Conservation (phyloP, 2,113 vertebrate species). For the Sceloporus undulatus region DNA sequence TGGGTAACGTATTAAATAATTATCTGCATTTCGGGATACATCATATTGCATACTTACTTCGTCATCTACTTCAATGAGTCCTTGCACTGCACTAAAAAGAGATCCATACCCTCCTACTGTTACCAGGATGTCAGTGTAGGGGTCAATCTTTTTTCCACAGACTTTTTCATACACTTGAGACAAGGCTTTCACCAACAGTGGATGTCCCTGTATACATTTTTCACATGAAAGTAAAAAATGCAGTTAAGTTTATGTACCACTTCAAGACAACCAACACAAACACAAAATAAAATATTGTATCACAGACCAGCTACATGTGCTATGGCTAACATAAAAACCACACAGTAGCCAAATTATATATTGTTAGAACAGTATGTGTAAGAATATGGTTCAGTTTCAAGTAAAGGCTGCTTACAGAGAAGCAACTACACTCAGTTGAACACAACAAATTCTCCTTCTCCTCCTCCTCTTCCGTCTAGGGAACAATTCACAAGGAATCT, state of each 20-base stretch:
- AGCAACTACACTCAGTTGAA: not conserved
- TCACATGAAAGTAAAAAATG: slow-evolving; percentile 47
- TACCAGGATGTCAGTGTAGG: slow-evolving; percentile 90
- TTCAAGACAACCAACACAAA: not conserved
- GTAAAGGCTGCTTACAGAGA: not conserved
- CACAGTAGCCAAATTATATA: not conserved
- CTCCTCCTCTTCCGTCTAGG: not conserved
- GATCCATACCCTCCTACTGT: slow-evolving; percentile 94
- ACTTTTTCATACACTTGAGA: slow-evolving; percentile 90
- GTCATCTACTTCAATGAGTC: slow-evolving; percentile 90
- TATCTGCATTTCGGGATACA: slow-evolving; percentile 12
- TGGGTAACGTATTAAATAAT: not conserved
- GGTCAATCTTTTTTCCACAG: slow-evolving; percentile 84
- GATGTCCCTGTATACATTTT: slow-evolving; percentile 86
- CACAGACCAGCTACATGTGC: not conserved
- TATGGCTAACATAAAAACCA: not conserved
- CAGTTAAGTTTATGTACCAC: not conserved
- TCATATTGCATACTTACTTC: slow-evolving; percentile 81
- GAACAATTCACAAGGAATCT: not conserved
- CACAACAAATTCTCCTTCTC: not conserved
- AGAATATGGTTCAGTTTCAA: not conserved
- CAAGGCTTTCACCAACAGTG: slow-evolving; percentile 88
- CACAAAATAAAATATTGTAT: not conserved
- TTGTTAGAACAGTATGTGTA: not conserved
- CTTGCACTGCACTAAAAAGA: slow-evolving; percentile 91